A percentile compares a stretch with the other conserved stretches of the same genome.
phyloP scores from a whole-genome alignment of 2,113 vertebrate species.

The Ceratotherium simum region DNA sequence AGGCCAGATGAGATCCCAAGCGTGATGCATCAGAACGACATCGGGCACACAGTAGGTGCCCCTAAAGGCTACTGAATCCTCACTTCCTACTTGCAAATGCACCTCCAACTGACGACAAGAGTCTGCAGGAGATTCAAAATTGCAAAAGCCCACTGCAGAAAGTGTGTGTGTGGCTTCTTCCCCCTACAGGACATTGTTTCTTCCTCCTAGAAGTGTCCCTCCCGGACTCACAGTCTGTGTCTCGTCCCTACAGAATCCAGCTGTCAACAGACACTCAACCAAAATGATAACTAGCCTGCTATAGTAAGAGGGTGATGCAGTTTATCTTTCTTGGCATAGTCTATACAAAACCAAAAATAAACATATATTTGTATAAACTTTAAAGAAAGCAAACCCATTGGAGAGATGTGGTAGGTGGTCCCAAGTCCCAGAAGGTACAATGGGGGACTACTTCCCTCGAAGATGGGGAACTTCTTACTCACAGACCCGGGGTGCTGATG shows the following conservation, averaged over 20 bases:
- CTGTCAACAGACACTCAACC: neutral
- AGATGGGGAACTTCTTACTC: neutral
- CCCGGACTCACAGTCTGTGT: neutral
- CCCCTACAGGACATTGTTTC: neutral
- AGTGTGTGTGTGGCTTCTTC: neutral
- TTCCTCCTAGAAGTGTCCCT: neutral
- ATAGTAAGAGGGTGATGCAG: neutral
- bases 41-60: neutral
- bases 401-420: neutral
- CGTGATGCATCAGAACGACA: rapidly evolving
- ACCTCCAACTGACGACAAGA: neutral
- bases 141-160: neutral
- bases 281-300: neutral
- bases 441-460: neutral
- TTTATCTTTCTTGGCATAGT: neutral
- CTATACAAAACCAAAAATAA: neutral
- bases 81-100: neutral
- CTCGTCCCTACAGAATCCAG: neutral
- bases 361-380: neutral
- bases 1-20: neutral
- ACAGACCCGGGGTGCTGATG: neutral
- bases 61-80: neutral
- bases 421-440: neutral
- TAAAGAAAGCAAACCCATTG: neutral
- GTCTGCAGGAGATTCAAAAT: neutral